Evolutionary conservation across 2,797 vertebrate genomes (phyloP).

Genomic region (Uromys caudimaculatus): DNA sequence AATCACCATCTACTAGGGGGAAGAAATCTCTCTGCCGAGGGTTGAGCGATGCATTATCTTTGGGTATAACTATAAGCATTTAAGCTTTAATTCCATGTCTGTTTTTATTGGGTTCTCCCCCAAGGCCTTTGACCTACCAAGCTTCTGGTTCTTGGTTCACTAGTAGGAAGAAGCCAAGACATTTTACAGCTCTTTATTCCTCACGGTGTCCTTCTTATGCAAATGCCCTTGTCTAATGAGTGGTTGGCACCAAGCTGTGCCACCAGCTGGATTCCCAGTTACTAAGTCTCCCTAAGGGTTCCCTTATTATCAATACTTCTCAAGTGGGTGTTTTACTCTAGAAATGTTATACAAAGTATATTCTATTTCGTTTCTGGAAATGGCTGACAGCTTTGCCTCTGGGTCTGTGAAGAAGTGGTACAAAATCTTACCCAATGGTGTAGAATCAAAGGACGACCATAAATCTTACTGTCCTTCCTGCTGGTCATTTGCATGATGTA

Average conservation of each 20-base stretch:
- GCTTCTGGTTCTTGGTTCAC: not conserved
- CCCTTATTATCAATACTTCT: not conserved
- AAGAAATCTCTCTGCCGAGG: not conserved
- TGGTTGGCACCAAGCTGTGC: not conserved
- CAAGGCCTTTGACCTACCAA: not conserved
- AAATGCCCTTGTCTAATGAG: not conserved
- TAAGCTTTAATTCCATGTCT: not conserved
- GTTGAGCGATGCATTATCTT: not conserved
- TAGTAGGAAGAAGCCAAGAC: not conserved
- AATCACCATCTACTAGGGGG: not conserved
- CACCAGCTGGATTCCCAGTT: not conserved
- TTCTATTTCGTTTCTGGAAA: slow-evolving; percentile 34
- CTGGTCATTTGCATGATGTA: not conserved
- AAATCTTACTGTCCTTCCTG: not conserved
- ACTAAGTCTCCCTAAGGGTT: not conserved
- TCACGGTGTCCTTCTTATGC: not conserved
- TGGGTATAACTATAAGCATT: not conserved
- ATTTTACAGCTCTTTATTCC: not conserved
- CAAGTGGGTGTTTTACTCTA: not conserved
- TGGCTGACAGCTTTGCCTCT: not conserved
- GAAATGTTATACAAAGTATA: not conserved
- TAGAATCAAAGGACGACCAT: slow-evolving; percentile 34
- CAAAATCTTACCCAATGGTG: not conserved
- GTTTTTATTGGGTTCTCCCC: not conserved
- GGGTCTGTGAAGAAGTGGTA: not conserved